These are phyloP conservation scores for Fissipunctia ypsillon DNA, from an alignment of 2,888 invertebrate species.

Conservation along the genomic window DNA sequence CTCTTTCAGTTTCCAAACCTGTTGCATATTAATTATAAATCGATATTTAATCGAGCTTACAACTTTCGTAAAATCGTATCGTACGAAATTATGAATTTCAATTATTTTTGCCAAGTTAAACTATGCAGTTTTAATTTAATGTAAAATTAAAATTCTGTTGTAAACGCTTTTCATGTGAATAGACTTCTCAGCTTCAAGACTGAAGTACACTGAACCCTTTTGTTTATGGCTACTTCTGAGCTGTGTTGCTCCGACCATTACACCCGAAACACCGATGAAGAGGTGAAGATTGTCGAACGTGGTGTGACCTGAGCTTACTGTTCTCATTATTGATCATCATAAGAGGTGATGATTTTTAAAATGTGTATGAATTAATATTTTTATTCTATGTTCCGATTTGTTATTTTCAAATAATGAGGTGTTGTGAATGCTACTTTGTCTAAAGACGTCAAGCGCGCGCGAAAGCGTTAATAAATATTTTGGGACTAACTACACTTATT, in stretches of 20 bases:
- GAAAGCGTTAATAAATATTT: conserved; percentile 14
- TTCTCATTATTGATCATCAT: neutral
- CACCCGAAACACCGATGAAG: neutral
- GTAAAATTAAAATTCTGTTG: neutral
- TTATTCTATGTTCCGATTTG: neutral
- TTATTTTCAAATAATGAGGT: neutral
- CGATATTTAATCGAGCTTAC: conserved; percentile 14
- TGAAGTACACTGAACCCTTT: conserved; percentile 8
- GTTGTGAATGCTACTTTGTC: neutral
- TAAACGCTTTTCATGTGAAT: neutral
- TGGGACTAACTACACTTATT: no score
- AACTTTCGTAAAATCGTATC: conserved; percentile 16
- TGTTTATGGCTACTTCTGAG: neutral
- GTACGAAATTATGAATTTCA: conserved; percentile 11
- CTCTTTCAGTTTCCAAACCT: neutral
- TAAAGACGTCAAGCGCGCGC: no score
- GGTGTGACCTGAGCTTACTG: neutral
- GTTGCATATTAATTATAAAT: conserved; percentile 37
- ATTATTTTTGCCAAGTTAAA: neutral
- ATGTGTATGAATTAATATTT: neutral
- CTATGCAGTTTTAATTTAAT: conserved; percentile 6
- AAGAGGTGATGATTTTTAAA: neutral
- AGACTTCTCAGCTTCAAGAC: conserved; percentile 4
- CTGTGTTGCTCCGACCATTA: neutral
- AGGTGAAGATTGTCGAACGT: neutral